These are phyloP conservation scores for Aegypius monachus DNA, from an alignment of 2,113 vertebrate species.

Conservation along the genomic window DNA sequence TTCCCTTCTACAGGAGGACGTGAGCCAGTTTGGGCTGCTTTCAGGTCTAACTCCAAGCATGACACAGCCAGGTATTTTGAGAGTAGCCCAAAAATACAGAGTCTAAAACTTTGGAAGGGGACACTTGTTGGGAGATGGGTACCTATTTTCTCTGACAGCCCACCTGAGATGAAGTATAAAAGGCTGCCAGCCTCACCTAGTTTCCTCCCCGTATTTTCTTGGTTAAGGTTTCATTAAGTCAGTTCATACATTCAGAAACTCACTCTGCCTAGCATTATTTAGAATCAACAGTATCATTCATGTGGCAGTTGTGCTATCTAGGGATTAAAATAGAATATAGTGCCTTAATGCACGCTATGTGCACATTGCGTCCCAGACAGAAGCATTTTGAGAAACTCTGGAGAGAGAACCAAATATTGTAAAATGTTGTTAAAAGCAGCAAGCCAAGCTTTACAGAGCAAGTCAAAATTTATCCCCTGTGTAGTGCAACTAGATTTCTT, in stretches of 20 bases:
- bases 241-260: neutral
- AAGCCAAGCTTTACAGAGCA: neutral
- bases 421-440: neutral
- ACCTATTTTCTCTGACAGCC: neutral
- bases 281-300: neutral
- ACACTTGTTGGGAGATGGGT: neutral
- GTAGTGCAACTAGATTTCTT: neutral
- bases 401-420: neutral
- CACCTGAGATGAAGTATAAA: neutral
- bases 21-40: neutral
- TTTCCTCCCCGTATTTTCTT: neutral
- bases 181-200: neutral
- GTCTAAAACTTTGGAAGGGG: neutral
- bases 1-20: neutral
- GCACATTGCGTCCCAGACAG: neutral
- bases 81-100: neutral
- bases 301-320: neutral
- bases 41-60: neutral
- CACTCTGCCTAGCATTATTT: neutral
- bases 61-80: neutral
- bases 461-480: neutral
- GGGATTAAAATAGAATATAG: neutral
- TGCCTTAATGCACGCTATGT: neutral
- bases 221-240: neutral
- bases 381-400: neutral